A percentile compares a stretch with the other conserved stretches of the same genome.
Conservation (phyloP, 2,113 vertebrate species). For the Heptranchias perlo region DNA sequence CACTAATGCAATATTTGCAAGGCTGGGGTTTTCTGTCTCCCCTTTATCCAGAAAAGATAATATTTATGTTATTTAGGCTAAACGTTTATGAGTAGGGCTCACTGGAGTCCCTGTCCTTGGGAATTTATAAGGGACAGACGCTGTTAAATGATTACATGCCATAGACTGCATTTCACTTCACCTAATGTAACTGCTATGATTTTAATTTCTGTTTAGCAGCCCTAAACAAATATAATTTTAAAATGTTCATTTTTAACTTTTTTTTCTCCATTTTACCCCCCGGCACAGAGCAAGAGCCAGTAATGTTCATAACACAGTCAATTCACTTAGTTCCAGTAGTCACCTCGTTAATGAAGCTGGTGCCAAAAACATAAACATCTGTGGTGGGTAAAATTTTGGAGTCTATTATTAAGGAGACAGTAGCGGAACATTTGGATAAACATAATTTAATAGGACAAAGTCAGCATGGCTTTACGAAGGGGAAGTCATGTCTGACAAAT, state of each 20-base stretch:
- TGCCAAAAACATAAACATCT: background rate
- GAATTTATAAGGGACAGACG: background rate
- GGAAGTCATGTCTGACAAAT: no score
- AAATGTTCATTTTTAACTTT: background rate
- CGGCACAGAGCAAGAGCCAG: background rate
- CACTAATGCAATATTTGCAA: background rate
- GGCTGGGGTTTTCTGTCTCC: background rate
- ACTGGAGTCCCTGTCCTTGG: background rate
- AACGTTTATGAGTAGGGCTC: background rate
- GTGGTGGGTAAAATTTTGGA: no score
- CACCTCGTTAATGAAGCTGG: background rate
- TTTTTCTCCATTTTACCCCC: background rate
- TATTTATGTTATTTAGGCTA: background rate
- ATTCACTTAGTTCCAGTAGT: background rate
- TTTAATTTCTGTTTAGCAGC: background rate
- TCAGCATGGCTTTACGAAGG: no score
- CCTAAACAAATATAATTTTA: background rate
- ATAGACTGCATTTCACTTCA: background rate
- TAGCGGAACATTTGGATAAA: no score
- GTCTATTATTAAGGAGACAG: no score
- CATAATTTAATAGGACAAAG: no score
- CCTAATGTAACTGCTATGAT: background rate
- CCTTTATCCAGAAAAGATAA: background rate
- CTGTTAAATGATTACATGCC: background rate
- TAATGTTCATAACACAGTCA: background rate